phyloP scores from a whole-genome alignment of 2,113 vertebrate species.

The Alethe castanea region DNA sequence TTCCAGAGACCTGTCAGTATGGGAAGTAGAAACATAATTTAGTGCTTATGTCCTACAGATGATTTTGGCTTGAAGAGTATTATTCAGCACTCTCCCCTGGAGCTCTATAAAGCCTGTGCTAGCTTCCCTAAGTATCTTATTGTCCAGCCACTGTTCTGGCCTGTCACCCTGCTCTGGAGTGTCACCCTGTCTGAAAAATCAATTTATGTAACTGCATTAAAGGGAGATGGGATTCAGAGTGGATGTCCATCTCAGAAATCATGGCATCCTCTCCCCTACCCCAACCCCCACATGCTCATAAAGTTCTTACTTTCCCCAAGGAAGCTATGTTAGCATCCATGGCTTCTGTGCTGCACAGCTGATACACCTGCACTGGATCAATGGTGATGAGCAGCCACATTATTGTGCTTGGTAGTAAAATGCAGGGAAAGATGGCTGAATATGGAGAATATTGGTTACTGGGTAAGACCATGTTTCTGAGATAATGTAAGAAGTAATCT shows the following conservation, averaged over 20 bases:
- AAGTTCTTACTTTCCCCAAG: background rate
- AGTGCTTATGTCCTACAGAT: conserved; percentile 57
- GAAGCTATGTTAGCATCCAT: background rate
- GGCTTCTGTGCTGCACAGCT: background rate
- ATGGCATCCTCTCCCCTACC: background rate
- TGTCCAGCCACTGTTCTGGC: conserved; percentile 67
- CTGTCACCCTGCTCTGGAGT: conserved; percentile 50
- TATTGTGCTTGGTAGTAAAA: background rate
- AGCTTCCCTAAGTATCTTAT: conserved; percentile 52
- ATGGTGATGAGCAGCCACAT: fast-evolving
- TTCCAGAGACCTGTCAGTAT: conserved; percentile 53
- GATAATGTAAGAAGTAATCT: background rate
- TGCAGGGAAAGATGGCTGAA: background rate
- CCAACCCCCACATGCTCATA: background rate
- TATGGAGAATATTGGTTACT: background rate
- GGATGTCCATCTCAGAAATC: background rate
- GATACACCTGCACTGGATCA: background rate
- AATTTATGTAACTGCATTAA: background rate
- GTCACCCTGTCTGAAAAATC: conserved; percentile 59
- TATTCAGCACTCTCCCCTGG: conserved; percentile 45
- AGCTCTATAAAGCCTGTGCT: conserved; percentile 52
- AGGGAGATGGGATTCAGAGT: conserved; percentile 7
- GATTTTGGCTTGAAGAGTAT: conserved; percentile 40
- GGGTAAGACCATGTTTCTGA: background rate
- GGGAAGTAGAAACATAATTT: conserved; percentile 61